Evolutionary conservation across 2,113 vertebrate genomes (phyloP).

Genomic region (Myiozetetes cayanensis): DNA sequence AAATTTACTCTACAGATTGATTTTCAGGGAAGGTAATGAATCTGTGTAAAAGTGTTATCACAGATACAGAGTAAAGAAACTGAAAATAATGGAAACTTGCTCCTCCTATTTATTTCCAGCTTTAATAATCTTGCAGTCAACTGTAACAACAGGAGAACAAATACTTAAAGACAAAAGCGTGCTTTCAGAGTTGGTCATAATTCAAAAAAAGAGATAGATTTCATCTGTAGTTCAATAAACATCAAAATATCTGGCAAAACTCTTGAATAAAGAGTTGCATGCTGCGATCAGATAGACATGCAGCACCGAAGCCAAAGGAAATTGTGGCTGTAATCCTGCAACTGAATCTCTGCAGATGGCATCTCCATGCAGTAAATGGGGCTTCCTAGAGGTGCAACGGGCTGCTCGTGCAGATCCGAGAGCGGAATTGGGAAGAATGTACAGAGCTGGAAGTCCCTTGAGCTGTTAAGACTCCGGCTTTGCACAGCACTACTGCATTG

Average conservation of each 20-base stretch:
- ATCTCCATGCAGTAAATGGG: constrained; percentile 35
- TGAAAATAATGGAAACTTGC: constrained; percentile 9
- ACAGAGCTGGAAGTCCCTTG: neutral
- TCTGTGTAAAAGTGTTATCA: neutral
- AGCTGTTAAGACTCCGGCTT: neutral
- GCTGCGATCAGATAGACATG: constrained; percentile 1
- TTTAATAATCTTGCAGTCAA: constrained; percentile 32
- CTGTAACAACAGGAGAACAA: constrained; percentile 4
- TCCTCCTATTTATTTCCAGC: constrained; percentile 23
- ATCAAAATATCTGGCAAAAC: constrained; percentile 29
- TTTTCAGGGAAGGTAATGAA: constrained; percentile 24
- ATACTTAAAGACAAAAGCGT: neutral
- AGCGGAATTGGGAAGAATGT: neutral
- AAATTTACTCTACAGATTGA: neutral
- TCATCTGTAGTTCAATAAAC: constrained; percentile 18
- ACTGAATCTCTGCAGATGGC: constrained; percentile 50
- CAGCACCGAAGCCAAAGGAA: constrained; percentile 46
- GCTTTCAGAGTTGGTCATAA: neutral
- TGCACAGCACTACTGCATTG: neutral
- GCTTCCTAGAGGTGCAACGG: neutral
- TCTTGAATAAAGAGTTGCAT: neutral
- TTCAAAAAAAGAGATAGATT: neutral
- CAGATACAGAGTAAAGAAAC: neutral
- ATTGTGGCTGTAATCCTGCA: constrained; percentile 52
- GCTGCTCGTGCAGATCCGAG: neutral